Evolutionary conservation across 2,113 vertebrate species (phyloP).

Genomic region (Gadus chalcogrammus): DNA sequence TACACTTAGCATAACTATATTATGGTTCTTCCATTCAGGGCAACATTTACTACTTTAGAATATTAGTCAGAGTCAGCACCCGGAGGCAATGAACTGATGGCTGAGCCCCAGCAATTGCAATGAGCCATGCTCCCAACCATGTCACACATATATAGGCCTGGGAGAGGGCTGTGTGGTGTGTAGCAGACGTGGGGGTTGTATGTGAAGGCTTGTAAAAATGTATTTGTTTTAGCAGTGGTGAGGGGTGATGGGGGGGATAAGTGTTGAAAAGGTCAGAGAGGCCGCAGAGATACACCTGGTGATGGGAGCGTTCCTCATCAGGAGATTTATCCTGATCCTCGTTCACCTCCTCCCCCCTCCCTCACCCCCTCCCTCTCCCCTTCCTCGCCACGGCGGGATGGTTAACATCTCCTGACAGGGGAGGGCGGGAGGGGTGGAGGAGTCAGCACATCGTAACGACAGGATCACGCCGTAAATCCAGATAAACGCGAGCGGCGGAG

Average conservation of each 20-base stretch:
- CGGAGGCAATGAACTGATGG: conserved; percentile 22
- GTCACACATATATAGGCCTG: conserved; percentile 31
- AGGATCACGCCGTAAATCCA: conserved; percentile 37
- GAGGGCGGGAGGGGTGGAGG: too few relatives aligned
- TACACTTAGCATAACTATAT: too few relatives aligned
- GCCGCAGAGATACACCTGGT: conserved; percentile 32
- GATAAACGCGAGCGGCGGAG: conserved; percentile 37
- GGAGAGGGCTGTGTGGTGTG: conserved; percentile 2
- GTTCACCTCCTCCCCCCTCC: conserved; percentile 22
- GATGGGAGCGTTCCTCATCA: conserved; percentile 17
- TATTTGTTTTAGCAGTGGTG: neutral
- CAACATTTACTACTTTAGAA: conserved; percentile 6
- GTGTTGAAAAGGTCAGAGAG: conserved; percentile 37
- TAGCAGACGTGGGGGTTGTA: too few relatives aligned
- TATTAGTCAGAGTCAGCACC: conserved; percentile 18
- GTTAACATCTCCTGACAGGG: neutral
- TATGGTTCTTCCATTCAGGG: too few relatives aligned
- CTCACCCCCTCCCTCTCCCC: too few relatives aligned
- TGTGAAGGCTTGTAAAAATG: too few relatives aligned
- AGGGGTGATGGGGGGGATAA: too few relatives aligned
- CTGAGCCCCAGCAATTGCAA: conserved; percentile 15
- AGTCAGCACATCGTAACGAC: conserved; percentile 26
- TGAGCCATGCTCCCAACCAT: conserved; percentile 23
- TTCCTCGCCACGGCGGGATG: neutral
- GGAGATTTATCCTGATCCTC: conserved; percentile 49